Percentiles rank a stretch among this genome's conserved stretches.
These are phyloP conservation scores for Microtus montanus DNA, from an alignment of 2,113 vertebrate species.

Conservation along the genomic window DNA sequence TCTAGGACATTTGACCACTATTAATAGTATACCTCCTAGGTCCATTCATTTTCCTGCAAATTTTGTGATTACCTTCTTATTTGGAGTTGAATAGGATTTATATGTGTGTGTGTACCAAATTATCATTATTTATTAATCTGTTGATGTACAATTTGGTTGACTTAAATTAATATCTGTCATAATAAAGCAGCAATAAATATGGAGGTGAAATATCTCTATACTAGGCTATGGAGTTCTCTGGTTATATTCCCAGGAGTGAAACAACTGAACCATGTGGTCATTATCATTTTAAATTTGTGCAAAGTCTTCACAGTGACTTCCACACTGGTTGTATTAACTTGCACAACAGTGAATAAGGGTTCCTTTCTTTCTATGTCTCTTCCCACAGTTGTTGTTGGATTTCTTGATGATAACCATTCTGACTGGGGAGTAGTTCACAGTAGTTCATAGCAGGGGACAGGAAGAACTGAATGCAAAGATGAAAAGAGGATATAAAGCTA, in stretches of 20 bases:
- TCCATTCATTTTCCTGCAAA: neutral
- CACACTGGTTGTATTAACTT: neutral
- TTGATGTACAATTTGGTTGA: neutral
- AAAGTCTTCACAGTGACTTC: neutral
- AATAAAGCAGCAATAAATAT: neutral
- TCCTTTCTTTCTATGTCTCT: neutral
- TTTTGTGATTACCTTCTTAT: neutral
- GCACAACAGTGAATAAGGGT: neutral
- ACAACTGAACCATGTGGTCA: neutral
- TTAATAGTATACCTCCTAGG: neutral
- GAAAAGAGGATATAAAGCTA: neutral
- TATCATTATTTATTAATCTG: neutral
- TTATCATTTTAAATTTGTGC: neutral
- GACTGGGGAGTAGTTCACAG: neutral
- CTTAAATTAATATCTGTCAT: neutral
- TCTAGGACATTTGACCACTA: neutral
- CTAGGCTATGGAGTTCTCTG: neutral
- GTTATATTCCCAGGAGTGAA: neutral
- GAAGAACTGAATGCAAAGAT: neutral
- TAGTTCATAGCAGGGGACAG: neutral
- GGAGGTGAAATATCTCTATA: neutral
- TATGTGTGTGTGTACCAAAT: neutral
- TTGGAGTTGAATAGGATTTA: too few species aligned
- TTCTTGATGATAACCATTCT: neutral
- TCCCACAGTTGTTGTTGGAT: neutral